Conservation (phyloP, 2,888 invertebrate species). For the Chrysomela aeneicollis region DNA sequence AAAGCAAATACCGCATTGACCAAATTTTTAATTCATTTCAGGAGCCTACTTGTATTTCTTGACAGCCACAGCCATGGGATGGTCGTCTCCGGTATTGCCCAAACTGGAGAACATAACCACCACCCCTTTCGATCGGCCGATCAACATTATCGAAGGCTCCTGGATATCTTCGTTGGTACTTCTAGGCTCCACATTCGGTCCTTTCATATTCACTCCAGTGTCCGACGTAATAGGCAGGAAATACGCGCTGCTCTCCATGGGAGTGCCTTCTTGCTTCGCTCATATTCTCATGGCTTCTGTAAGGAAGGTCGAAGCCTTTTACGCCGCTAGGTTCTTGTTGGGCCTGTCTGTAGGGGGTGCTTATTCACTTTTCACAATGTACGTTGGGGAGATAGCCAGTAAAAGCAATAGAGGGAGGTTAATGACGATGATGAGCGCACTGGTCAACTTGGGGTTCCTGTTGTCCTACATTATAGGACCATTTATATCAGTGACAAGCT, state of each 20-base stretch:
- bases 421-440: slow-evolving; percentile 80
- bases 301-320: slow-evolving; percentile 61
- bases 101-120: slow-evolving; percentile 29
- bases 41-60: slow-evolving; percentile 18
- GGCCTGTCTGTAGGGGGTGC: slow-evolving; percentile 69
- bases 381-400: slow-evolving; percentile 85
- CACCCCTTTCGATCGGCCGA: slow-evolving; percentile 15
- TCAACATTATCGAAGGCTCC: slow-evolving; percentile 56
- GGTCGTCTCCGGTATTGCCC: slow-evolving; percentile 44
- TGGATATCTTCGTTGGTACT: slow-evolving; percentile 65
- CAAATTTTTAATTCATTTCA: not conserved
- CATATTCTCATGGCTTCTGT: slow-evolving; percentile 72
- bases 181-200: slow-evolving; percentile 66
- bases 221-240: slow-evolving; percentile 74
- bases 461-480: slow-evolving; percentile 78
- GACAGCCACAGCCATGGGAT: slow-evolving; percentile 24
- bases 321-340: slow-evolving; percentile 63
- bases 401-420: slow-evolving; percentile 82
- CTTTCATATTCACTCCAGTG: slow-evolving; percentile 72
- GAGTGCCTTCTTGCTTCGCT: slow-evolving; percentile 72
- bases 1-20: no score
- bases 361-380: slow-evolving; percentile 82
- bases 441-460: slow-evolving; percentile 73
- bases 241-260: slow-evolving; percentile 70
- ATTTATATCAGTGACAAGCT: slow-evolving; percentile 69